phyloP scores from a whole-genome alignment of 2,797 vertebrate genomes.

The Hydrolagus colliei region DNA sequence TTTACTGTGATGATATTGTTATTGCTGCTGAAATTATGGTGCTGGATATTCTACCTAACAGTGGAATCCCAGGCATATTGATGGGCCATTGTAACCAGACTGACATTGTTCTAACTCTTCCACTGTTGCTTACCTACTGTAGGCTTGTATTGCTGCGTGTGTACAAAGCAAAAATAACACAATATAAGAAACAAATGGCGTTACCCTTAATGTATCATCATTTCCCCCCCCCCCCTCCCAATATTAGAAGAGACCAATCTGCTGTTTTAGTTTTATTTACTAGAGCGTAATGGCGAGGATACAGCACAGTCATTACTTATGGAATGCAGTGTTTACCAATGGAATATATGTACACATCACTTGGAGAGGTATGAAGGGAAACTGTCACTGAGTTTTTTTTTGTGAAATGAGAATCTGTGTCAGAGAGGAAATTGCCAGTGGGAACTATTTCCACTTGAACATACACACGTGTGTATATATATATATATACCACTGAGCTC shows the following conservation, averaged over 20 bases:
- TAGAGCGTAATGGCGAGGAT: neutral
- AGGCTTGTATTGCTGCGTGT: no score
- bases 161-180: no score
- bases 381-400: neutral
- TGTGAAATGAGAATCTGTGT: neutral
- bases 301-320: neutral
- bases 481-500: neutral
- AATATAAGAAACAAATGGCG: no score
- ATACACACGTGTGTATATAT: neutral
- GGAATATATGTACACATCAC: neutral
- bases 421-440: neutral
- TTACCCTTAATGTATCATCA: no score
- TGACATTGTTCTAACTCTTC: no score
- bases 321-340: neutral
- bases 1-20: no score
- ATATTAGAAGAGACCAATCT: neutral
- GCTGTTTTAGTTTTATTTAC: neutral
- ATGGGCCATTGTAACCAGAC: no score
- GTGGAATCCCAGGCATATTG: no score
- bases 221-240: no score
- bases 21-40: no score
- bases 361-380: neutral
- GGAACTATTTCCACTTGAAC: slow-evolving; percentile 12
- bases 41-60: no score
- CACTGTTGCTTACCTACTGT: no score